Conservation (phyloP, 2,113 vertebrate species). For the Cygnus atratus region DNA sequence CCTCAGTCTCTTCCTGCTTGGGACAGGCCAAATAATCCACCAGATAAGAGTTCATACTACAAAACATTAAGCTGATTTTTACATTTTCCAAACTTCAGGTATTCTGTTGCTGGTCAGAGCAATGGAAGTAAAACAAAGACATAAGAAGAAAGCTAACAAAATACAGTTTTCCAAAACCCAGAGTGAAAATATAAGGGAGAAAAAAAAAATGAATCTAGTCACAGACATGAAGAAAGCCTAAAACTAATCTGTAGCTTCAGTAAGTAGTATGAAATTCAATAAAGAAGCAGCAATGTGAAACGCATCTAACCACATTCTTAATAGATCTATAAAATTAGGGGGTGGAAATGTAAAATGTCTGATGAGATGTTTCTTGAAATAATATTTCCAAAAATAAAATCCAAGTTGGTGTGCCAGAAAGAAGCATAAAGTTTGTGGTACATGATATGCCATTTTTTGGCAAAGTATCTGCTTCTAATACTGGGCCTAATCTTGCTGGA, state of each 20-base stretch:
- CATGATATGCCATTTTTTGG: not conserved
- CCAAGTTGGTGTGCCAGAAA: not conserved
- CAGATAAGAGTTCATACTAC: not conserved
- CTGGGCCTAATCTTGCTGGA: not conserved
- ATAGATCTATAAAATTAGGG: not conserved
- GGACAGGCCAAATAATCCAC: not conserved
- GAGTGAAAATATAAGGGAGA: not conserved
- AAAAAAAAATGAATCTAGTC: not conserved
- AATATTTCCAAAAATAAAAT: not conserved
- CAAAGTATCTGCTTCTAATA: constrained; percentile 17
- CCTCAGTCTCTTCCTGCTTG: not conserved
- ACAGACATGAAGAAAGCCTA: not conserved
- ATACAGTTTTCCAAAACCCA: not conserved
- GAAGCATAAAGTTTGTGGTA: not conserved
- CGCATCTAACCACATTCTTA: not conserved
- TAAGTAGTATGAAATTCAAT: not conserved
- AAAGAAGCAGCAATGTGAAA: not conserved
- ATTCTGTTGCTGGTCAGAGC: not conserved
- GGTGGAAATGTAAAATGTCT: not conserved
- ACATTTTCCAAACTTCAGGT: not conserved
- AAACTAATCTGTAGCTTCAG: not conserved
- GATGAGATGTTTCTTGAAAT: not conserved
- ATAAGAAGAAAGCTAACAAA: not conserved
- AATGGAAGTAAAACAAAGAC: not conserved
- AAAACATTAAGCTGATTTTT: not conserved